These are phyloP conservation scores for Catocala fraxini DNA, from an alignment of 2,888 invertebrate genomes.

Conservation along the genomic window DNA sequence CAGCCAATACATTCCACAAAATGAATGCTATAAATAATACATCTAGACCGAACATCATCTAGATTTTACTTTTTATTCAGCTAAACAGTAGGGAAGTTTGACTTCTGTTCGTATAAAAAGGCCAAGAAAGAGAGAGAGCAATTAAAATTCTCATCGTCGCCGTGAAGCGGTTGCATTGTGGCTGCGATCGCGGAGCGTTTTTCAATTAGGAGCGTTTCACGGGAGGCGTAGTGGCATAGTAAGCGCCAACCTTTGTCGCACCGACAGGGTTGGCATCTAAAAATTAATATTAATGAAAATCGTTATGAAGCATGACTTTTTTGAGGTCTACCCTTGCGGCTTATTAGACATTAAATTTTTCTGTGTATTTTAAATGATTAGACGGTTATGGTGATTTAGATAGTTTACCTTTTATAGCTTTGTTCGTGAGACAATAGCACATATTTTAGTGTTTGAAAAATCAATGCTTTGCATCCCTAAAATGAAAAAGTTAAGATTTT, in stretches of 20 bases:
- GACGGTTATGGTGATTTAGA: too few relatives aligned
- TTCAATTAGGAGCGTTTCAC: slow-evolving; percentile 65
- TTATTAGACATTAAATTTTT: not conserved
- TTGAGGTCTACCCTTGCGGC: not conserved
- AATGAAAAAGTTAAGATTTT: too few relatives aligned
- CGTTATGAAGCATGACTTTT: not conserved
- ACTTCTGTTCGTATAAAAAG: slow-evolving; percentile 32
- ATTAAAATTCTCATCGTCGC: slow-evolving; percentile 64
- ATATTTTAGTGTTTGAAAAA: too few relatives aligned
- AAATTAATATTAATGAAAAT: slow-evolving; percentile 13
- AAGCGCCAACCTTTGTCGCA: slow-evolving; percentile 59
- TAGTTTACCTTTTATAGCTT: too few relatives aligned
- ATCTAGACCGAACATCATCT: too few relatives aligned
- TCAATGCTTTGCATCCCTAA: too few relatives aligned
- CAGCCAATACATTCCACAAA: too few relatives aligned
- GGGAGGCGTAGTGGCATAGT: slow-evolving; percentile 41
- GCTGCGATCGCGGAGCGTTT: slow-evolving; percentile 53
- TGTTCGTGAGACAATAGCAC: too few relatives aligned
- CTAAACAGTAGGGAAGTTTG: not conserved
- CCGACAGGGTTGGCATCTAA: slow-evolving; percentile 53
- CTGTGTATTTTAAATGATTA: too few relatives aligned
- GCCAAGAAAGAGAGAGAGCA: slow-evolving; percentile 41
- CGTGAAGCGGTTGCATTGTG: slow-evolving; percentile 55
- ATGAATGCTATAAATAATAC: too few relatives aligned
- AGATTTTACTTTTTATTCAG: not conserved